Evolutionary conservation across 2,888 invertebrate genomes (phyloP), one percentile per base, ranked within the genome.

Genomic region (Hylaea fasciaria): DNA sequence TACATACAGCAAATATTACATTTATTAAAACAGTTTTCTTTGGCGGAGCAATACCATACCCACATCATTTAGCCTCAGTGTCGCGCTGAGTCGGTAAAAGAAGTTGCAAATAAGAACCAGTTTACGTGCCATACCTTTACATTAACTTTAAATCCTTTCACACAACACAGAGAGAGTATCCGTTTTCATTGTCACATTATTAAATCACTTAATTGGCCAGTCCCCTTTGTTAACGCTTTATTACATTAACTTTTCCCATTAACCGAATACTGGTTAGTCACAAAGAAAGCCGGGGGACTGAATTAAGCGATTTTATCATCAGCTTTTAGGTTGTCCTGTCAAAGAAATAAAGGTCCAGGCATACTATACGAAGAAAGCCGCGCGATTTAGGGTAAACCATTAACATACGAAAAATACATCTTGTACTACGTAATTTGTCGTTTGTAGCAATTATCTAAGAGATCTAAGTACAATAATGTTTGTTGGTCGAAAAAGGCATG

Each of bases 171-270:
- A 37, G 35, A 22, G 22, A 5, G 2, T 22, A 22, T 3, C 2
- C 22, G n/a, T 44, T 37, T 22, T 32, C 41, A 13, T 46, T 46
- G 13, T 32, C 1, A 29, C 22, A n/a, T 17, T 45, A 32, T 47
- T 40, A 49, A 55, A 56, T 48, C 48, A 49, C 43, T 56, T 48
- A 56, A 49, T 56, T 56, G 44, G 44, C 9, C 11, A 41, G 44
- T 28, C 22, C 28, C 44, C 35, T 44, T 50, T 32, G 37, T 49
- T 43, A 49, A 37, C 37, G 49, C 49, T 44, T 50, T 39, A 50
- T 57, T 29, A 29, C 22, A 22, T 32, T 9, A 32, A 32, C 13
- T 46, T 37, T n/a, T 35, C 47, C n/a, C 7, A 40, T 44, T 37
- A 44, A 44, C 17, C 29, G 14, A 56, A 43, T 35, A 35, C 43